Conservation (phyloP, 1,140 invertebrate genomes). For the Megathymus violae region DNA sequence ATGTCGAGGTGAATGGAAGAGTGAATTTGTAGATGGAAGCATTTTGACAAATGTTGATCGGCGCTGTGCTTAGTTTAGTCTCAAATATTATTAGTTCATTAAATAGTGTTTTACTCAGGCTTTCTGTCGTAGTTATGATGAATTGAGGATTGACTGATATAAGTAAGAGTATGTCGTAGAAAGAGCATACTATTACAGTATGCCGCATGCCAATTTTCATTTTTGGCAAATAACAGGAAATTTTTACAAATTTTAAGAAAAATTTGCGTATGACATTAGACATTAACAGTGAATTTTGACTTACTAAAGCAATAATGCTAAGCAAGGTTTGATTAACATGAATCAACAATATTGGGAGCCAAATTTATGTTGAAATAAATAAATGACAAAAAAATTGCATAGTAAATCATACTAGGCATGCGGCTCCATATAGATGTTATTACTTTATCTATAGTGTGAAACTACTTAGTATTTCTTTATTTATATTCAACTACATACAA, state of each 20-base stretch:
- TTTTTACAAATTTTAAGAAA: too few species aligned
- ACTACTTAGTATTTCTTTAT: not conserved
- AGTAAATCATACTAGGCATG: constrained; percentile 47
- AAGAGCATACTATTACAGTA: constrained; percentile 44
- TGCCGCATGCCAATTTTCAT: constrained; percentile 64
- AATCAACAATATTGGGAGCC: constrained; percentile 45
- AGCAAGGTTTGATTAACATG: constrained; percentile 36
- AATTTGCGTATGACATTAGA: constrained; percentile 30
- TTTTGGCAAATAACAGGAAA: too few species aligned
- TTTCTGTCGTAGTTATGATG: constrained; percentile 54
- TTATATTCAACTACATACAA: not conserved
- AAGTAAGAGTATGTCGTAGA: constrained; percentile 56
- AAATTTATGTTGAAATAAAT: too few species aligned
- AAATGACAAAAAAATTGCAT: constrained; percentile 34
- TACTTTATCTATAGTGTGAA: not conserved
- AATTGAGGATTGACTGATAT: constrained; percentile 67
- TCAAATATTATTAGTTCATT: constrained; percentile 69
- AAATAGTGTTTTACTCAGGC: constrained; percentile 63
- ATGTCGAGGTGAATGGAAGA: constrained; percentile 56
- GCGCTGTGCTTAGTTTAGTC: constrained; percentile 79
- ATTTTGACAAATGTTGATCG: constrained; percentile 64
- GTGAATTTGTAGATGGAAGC: constrained; percentile 56
- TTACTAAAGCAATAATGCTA: constrained; percentile 47
- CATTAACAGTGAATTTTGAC: constrained; percentile 28
- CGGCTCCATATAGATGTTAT: too few species aligned